Base-by-base conservation (phyloP, 2,797 vertebrate genomes). In the Halcyon chelicuti region DNA sequence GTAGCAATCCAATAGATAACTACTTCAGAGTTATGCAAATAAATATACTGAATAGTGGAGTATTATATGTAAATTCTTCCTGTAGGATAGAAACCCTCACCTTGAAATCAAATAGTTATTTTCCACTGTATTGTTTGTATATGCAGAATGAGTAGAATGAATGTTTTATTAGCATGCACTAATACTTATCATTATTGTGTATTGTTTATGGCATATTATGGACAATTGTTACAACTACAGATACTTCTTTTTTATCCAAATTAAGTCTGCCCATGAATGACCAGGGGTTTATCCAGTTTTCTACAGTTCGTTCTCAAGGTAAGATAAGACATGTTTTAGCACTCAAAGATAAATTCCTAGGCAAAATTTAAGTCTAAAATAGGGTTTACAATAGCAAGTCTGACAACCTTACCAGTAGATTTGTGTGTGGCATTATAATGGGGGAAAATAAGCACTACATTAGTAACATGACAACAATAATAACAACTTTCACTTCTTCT, bases 311-410 rank as follows among this genome's bases (percentile, higher is more conserved):
- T 55, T 82, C 52, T 86, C 35, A 73, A 88, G 29, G 25, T 19
- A 15, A 95, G 40, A 55, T 5, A 35, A 31, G 18, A 37, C 37
- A n/a, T 73, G 46, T 67, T 95, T 94, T 76, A 79, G 6, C 75
- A 80, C 71, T 84, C 72, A 78, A 89, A 92, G n/a, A 55, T 88
- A 67, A 21, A 67, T 51, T 90, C 61, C 57, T 65, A 85, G 49
- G 83, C 46, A 80, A 39, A 29, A 29, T 81, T 91, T 80, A 93
- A 90, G 52, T 39, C 52, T 84, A 67, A 94, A 95, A 95, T 31
- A 65, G n/a, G 40, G 33, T 91, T 92, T 83, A 76, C 57, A 87
- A 46, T 23, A 74, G 37, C 40, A 76, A 49, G 35, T n/a, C n/a
- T 97, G 76, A 82, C 19, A 89, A 88, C 79, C 68, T 94, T 67